Conservation (phyloP, 2,888 invertebrate species). For the Patella pellucida region DNA sequence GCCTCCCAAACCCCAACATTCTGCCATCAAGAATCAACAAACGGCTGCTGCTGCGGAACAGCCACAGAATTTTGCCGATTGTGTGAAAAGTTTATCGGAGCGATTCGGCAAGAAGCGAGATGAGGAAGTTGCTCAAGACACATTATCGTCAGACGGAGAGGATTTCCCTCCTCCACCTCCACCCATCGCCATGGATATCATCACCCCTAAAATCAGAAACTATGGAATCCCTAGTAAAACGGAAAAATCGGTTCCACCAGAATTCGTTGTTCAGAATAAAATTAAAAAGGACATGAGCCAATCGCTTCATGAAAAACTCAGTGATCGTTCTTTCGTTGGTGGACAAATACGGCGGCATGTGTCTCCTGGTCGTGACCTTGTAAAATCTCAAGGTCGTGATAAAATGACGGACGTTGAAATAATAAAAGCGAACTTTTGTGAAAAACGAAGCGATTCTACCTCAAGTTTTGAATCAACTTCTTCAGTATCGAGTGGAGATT, state of each 20-base stretch:
- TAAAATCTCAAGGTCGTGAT: slow-evolving; percentile 16
- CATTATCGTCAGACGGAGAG: slow-evolving; percentile 60
- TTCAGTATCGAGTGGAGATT: slow-evolving; percentile 87
- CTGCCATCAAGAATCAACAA: slow-evolving; percentile 22
- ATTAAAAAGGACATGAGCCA: neutral
- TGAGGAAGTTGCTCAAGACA: slow-evolving; percentile 54
- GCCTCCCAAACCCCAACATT: slow-evolving; percentile 32
- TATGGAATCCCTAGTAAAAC: slow-evolving; percentile 60
- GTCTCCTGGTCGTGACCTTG: slow-evolving; percentile 16
- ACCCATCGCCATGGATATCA: slow-evolving; percentile 65
- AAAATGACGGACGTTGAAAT: slow-evolving; percentile 12
- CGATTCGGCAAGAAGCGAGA: slow-evolving; percentile 63
- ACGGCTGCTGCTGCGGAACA: slow-evolving; percentile 29
- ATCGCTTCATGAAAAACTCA: slow-evolving; percentile 13
- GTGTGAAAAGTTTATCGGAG: slow-evolving; percentile 65
- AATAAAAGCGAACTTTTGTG: slow-evolving; percentile 15
- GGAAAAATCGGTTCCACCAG: slow-evolving; percentile 33
- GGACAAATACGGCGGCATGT: slow-evolving; percentile 18
- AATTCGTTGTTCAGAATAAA: slow-evolving; percentile 22
- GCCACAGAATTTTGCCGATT: slow-evolving; percentile 69
- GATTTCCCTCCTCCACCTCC: slow-evolving; percentile 67
- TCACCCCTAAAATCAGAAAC: slow-evolving; percentile 64
- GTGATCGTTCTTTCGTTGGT: slow-evolving; percentile 17
- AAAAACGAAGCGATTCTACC: slow-evolving; percentile 40
- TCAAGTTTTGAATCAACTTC: slow-evolving; percentile 52